phyloP scores from a whole-genome alignment of 2,113 vertebrate genomes.

The Pangasianodon hypophthalmus region DNA sequence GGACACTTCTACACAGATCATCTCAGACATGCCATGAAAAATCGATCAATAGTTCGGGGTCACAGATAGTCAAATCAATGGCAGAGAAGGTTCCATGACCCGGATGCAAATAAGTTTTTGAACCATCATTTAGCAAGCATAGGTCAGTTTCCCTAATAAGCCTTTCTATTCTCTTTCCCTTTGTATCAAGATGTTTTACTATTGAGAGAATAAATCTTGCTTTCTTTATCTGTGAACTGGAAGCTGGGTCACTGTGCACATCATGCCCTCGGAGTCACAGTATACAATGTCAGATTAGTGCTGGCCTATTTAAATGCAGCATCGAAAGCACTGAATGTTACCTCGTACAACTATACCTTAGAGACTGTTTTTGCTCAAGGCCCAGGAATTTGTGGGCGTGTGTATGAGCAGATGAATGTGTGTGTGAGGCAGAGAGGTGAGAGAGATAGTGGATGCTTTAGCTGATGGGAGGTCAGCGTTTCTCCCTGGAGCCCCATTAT shows the following conservation, averaged over 20 bases:
- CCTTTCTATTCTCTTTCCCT: too few species aligned
- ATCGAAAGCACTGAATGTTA: not conserved
- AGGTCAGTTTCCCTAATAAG: too few species aligned
- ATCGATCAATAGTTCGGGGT: not conserved
- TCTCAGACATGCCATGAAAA: not conserved
- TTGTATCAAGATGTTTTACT: too few species aligned
- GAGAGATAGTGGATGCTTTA: slow-evolving; percentile 38
- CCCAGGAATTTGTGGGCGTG: not conserved
- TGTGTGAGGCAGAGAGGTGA: slow-evolving; percentile 14
- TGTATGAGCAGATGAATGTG: not conserved
- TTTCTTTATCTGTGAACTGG: not conserved
- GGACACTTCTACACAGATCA: not conserved
- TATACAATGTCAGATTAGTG: not conserved
- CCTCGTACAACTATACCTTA: not conserved
- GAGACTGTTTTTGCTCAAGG: not conserved
- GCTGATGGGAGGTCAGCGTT: slow-evolving; percentile 47
- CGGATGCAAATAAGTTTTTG: not conserved
- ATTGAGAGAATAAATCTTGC: not conserved
- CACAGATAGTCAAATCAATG: not conserved
- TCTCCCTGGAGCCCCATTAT: slow-evolving; percentile 57
- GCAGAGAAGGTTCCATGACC: not conserved
- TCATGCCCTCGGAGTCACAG: too few species aligned
- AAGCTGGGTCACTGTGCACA: not conserved
- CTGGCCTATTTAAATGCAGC: not conserved
- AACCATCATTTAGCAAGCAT: not conserved